Base-by-base conservation (phyloP, 2,888 invertebrate species). In the Nomada hirtipes region DNA sequence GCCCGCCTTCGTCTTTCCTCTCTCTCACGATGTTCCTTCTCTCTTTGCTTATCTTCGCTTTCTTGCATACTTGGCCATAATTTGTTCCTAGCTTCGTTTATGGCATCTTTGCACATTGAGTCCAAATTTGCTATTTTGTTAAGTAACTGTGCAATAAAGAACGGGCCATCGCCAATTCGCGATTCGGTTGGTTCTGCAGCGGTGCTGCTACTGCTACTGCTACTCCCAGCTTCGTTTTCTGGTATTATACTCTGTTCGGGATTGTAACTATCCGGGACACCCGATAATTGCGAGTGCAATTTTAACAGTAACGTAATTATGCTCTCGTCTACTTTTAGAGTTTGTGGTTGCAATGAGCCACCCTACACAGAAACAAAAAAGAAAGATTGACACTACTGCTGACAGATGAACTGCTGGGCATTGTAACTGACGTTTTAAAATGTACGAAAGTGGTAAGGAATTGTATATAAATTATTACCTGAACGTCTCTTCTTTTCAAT, bases 281-380 rank as follows among this genome's bases (percentile, higher is more conserved):
- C 98, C 0, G 97, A 97, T 57, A 99, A 94, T 92, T 98, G 98
- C 2, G 98, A 97, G 94, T 99, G 98, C 18, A 98, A 95, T 93
- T 98, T 98, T 71, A 99, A 94, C 60, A 99, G 94, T 69, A 99
- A 94, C 0, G 98, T 98, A 87, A 99, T 96, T 84, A 99, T 97
- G 81, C 98, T 98, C 93, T 98, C 98, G 90, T 97, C 97, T 73
- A 98, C 95, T 42, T 95, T 95, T 18, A 97, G 95, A 53, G 95
- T 88, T 65, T 92, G 91, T 3, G 92, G 90, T 74, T 93, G 92
- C 36, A 89, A 79, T 23, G 89, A 82, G 47, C 91, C 89, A 60
- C 81, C 80, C 92, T 92, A 36, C 36, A 36, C 7, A 36, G 53
- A 26, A 2, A 15, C 3, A 71, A 55, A 10, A 23, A 29, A 29